These are phyloP conservation scores for Acestrorhynchus altus DNA, from an alignment of 2,797 vertebrate species.

Conservation along the genomic window DNA sequence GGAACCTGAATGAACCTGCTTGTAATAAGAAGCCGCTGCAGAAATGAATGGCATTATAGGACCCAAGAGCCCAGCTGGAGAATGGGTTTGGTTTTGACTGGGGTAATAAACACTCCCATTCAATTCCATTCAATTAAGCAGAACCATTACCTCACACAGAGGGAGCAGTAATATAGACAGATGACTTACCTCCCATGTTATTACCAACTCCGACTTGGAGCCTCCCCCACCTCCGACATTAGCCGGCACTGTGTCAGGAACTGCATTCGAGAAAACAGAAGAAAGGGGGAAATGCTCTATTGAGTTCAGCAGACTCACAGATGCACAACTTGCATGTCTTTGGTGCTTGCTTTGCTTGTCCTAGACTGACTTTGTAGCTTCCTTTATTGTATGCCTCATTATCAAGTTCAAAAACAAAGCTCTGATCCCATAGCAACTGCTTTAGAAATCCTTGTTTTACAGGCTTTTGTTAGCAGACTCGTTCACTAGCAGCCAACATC, in stretches of 20 bases:
- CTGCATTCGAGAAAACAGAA: conserved; percentile 72
- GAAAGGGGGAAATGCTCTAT: background rate
- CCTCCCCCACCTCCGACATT: conserved; percentile 95
- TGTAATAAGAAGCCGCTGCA: conserved; percentile 47
- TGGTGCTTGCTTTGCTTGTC: conserved; percentile 11
- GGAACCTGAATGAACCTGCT: conserved; percentile 45
- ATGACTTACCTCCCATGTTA: conserved; percentile 97
- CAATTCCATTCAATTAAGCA: conserved; percentile 65
- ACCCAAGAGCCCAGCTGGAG: conserved; percentile 61
- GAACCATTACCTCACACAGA: conserved; percentile 60
- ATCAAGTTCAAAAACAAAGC: conserved; percentile 41
- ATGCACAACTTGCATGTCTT: conserved; percentile 1
- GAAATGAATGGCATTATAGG: conserved; percentile 66
- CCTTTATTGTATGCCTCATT: conserved; percentile 36
- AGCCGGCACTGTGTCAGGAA: conserved; percentile 90
- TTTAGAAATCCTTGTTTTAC: conserved; percentile 15
- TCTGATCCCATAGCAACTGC: conserved; percentile 38
- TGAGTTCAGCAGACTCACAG: conserved; percentile 13
- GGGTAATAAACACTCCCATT: conserved; percentile 65
- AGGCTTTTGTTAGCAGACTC: conserved; percentile 29
- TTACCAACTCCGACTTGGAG: conserved; percentile 93
- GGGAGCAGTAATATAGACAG: conserved; percentile 69
- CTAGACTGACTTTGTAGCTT: background rate
- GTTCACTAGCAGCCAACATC: conserved; percentile 28
- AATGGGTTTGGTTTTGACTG: conserved; percentile 63